Evolutionary conservation across 2,888 invertebrate species (phyloP).

Genomic region (Dascillus cervinus): DNA sequence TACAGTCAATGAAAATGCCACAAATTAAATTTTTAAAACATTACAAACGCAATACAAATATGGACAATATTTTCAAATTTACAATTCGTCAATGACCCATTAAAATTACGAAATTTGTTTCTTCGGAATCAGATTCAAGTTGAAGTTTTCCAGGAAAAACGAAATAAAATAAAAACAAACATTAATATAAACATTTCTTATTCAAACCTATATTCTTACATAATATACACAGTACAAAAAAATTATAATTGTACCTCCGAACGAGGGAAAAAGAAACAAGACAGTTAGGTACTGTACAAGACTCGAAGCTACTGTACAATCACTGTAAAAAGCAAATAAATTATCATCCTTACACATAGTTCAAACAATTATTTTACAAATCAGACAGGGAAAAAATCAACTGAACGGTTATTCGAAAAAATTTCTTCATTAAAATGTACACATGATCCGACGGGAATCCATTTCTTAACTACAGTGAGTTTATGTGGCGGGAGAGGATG

Average conservation of each 20-base stretch:
- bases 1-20: no score
- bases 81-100: no score
- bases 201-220: conserved; percentile 70
- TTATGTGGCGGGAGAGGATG: no score
- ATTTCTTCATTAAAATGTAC: conserved; percentile 26
- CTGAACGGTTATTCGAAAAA: conserved; percentile 24
- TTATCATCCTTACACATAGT: conserved; percentile 35
- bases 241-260: conserved; percentile 46
- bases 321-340: conserved; percentile 43
- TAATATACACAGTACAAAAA: conserved; percentile 83
- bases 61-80: no score
- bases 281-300: conserved; percentile 39
- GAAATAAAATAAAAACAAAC: conserved; percentile 7
- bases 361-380: conserved; percentile 41
- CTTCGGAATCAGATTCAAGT: no score
- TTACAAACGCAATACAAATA: no score
- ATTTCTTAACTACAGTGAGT: conserved; percentile 15
- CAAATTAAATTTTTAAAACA: no score
- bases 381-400: conserved; percentile 34
- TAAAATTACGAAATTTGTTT: no score
- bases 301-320: conserved; percentile 43
- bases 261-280: conserved; percentile 33
- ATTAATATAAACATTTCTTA: conserved; percentile 48
- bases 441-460: conserved; percentile 22
- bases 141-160: no score